Percentiles rank a stretch among this genome's conserved stretches.
phyloP scores from a whole-genome alignment of 2,888 invertebrate species.

The Drosophila hawaiiensis region DNA sequence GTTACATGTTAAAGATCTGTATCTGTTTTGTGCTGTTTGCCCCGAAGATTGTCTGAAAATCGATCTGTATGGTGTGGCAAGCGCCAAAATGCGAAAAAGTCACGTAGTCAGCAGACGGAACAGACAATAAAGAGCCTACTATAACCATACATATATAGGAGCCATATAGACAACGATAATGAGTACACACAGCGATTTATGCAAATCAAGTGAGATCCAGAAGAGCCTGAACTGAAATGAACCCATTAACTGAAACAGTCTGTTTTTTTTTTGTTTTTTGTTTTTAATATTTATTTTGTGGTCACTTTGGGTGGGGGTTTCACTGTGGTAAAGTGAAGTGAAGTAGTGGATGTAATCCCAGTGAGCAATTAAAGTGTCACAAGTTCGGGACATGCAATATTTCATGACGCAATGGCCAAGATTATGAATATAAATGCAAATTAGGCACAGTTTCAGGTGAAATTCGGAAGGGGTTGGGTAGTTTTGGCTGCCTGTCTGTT shows the following conservation, averaged over 20 bases:
- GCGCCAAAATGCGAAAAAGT: constrained; percentile 70
- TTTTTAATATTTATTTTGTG: not conserved
- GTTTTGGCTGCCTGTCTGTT: constrained; percentile 60
- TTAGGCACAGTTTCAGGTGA: constrained; percentile 54
- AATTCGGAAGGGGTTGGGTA: constrained; percentile 1
- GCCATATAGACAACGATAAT: constrained; percentile 75
- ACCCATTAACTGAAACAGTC: constrained; percentile 1
- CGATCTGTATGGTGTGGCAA: constrained; percentile 60
- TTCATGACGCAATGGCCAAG: constrained; percentile 78
- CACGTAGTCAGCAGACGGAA: constrained; percentile 70
- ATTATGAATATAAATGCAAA: constrained; percentile 83
- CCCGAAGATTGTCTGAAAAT: constrained; percentile 62
- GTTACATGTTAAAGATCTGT: constrained; percentile 43
- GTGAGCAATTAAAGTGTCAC: constrained; percentile 82
- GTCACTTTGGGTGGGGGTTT: constrained; percentile 39
- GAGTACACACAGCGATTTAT: constrained; percentile 54
- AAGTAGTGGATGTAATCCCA: constrained; percentile 49
- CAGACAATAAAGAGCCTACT: constrained; percentile 46
- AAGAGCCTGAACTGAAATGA: constrained; percentile 14
- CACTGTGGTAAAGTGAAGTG: constrained; percentile 24
- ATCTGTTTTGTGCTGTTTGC: constrained; percentile 43
- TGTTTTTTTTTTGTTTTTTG: not conserved
- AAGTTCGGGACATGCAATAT: constrained; percentile 81
- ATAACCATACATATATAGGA: constrained; percentile 46
- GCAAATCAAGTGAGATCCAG: constrained; percentile 24